Evolutionary conservation across 2,797 vertebrate species (phyloP).

Genomic region (Sebastes iracundus): DNA sequence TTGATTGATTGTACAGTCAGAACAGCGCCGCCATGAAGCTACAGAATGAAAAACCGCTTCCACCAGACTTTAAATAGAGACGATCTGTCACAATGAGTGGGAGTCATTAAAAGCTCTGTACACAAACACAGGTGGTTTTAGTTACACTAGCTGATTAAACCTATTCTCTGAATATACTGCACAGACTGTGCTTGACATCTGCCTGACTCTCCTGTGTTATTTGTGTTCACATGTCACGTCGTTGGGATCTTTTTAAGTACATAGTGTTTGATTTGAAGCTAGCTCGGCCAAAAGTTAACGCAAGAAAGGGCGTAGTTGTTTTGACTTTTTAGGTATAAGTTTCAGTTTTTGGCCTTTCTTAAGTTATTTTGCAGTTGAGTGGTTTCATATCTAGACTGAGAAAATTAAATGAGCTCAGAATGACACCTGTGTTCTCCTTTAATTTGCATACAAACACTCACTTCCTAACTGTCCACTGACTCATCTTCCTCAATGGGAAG

Average conservation of each 20-base stretch:
- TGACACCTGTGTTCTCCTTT: neutral
- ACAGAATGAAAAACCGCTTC: neutral
- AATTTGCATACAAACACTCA: slow-evolving; percentile 44
- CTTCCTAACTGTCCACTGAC: slow-evolving; percentile 27
- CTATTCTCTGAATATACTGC: neutral
- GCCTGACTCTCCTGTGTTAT: neutral
- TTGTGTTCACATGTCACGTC: neutral
- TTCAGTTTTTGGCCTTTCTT: neutral
- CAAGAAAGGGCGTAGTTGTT: neutral
- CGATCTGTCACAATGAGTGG: neutral
- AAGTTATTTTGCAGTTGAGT: neutral
- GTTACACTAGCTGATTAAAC: slow-evolving; percentile 9
- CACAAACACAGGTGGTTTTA: slow-evolving; percentile 29
- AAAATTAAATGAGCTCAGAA: slow-evolving; percentile 21
- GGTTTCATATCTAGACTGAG: neutral
- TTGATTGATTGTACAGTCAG: neutral
- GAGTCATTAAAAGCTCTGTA: slow-evolving; percentile 3
- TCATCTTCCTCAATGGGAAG: slow-evolving; percentile 38
- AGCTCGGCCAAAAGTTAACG: neutral
- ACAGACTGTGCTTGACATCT: neutral
- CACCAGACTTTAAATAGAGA: neutral
- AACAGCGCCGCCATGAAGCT: neutral
- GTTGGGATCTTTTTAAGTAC: neutral
- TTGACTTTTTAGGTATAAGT: neutral
- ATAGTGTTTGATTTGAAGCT: neutral